Evolutionary conservation across 2,113 vertebrate genomes (phyloP), one percentile per base, ranked within the genome.

Genomic region (Brachionichthys hirsutus): DNA sequence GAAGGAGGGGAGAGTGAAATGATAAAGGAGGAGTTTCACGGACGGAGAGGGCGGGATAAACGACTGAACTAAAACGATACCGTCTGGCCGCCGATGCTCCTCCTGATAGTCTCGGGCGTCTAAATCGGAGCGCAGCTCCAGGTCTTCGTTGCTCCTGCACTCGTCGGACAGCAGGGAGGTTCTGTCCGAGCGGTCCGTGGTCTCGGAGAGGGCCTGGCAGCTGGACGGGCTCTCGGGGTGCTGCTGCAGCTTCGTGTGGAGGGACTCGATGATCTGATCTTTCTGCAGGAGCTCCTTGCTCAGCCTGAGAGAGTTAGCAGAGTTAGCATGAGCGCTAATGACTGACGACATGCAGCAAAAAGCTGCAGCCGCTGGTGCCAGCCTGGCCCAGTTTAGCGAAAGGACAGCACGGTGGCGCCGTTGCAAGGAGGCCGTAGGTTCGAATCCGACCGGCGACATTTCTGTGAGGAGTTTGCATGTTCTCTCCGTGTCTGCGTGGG

Each of bases 271-370:
- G 81, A 96, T 90, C 71, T 93, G 92, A 68, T 97, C 93, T 81
- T 96, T 98, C 76, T 95, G 93, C 71, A 93, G 94, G 12, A 96
- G 92, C 80, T 98, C 94, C 58, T 73, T 92, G 62, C 91, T 96
- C 54, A 98, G 84, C 81, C 96, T 99, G 65, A 0, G 61, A 0
- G 14, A 35, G 48, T 35, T 7, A 57, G n/a, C n/a, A n/a, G n/a
- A n/a, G n/a, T n/a, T n/a, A n/a, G n/a, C n/a, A n/a, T n/a, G n/a
- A n/a, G n/a, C n/a, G n/a, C n/a, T n/a, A n/a, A n/a, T n/a, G n/a
- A n/a, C n/a, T n/a, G n/a, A n/a, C n/a, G n/a, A n/a, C n/a, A n/a
- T n/a, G n/a, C n/a, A n/a, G n/a, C n/a, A n/a, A n/a, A n/a, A n/a
- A n/a, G n/a, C n/a, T n/a, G n/a, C n/a, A n/a, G n/a, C n/a, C n/a